Evolutionary conservation across 1,140 invertebrate species (phyloP).

Genomic region (Choristoneura fumiferana): DNA sequence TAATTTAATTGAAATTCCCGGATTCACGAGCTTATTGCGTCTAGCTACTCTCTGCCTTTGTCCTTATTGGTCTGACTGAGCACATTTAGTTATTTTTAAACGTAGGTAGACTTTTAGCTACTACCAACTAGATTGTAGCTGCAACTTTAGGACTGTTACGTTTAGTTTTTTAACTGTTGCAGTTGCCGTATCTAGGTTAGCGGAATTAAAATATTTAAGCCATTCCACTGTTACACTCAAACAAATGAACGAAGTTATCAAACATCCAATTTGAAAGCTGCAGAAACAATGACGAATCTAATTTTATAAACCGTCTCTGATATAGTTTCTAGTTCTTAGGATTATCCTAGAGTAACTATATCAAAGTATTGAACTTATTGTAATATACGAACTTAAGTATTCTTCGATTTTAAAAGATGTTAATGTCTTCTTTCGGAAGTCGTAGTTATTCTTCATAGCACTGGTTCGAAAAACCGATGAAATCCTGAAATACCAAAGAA

Average conservation of each 20-base stretch:
- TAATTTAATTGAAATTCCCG: too few species aligned
- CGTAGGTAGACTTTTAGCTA: too few species aligned
- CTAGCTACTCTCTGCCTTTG: too few species aligned
- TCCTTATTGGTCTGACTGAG: too few species aligned
- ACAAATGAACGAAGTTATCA: constrained; percentile 4
- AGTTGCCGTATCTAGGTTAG: too few species aligned
- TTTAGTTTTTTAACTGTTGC: too few species aligned
- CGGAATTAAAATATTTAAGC: constrained; percentile 1
- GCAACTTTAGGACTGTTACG: too few species aligned
- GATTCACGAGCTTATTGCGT: too few species aligned
- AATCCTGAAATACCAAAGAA: not conserved
- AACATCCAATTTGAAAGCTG: constrained; percentile 10
- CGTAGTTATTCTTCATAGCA: not conserved
- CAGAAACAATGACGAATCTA: constrained; percentile 8
- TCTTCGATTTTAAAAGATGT: constrained; percentile 7
- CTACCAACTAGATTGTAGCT: too few species aligned
- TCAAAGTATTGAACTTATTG: constrained; percentile 9
- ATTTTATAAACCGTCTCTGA: not conserved
- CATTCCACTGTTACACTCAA: not conserved
- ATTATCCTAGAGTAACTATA: constrained; percentile 13
- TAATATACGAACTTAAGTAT: not conserved
- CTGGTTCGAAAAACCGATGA: not conserved
- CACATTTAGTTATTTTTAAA: too few species aligned
- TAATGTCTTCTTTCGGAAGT: constrained; percentile 6
- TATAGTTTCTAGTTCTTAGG: not conserved